Evolutionary conservation across 2,888 invertebrate genomes (phyloP).

Genomic region (Brenthis ino): DNA sequence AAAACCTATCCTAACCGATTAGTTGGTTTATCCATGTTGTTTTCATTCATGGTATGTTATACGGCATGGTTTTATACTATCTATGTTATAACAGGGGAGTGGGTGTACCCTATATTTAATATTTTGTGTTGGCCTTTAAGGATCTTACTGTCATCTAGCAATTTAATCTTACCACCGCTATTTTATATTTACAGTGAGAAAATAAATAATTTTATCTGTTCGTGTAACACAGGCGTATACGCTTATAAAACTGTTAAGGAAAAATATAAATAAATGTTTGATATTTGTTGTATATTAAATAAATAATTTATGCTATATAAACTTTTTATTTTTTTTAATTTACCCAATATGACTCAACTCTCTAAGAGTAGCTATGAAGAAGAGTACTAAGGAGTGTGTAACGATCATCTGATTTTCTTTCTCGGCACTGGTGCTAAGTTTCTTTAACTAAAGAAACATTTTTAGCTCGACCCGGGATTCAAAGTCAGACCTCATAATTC

Average conservation of each 20-base stretch:
- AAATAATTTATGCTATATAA: too few species aligned
- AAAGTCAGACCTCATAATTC: too few species aligned
- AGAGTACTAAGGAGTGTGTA: too few species aligned
- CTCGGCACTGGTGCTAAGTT: too few species aligned
- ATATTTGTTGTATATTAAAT: too few species aligned
- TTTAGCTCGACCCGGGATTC: too few species aligned
- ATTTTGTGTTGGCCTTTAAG: slow-evolving; percentile 77
- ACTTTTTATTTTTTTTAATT: too few species aligned
- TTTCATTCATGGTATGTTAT: slow-evolving; percentile 84
- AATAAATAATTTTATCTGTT: slow-evolving; percentile 6
- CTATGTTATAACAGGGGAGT: slow-evolving; percentile 86
- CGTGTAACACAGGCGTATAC: background rate
- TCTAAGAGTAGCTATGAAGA: too few species aligned
- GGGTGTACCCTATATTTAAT: slow-evolving; percentile 95
- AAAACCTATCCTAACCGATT: slow-evolving; percentile 87
- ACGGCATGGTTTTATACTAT: slow-evolving; percentile 87
- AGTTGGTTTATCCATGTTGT: slow-evolving; percentile 82
- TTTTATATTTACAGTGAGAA: background rate
- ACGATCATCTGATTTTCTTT: too few species aligned
- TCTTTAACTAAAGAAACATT: too few species aligned
- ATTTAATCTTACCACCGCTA: background rate
- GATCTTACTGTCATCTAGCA: background rate
- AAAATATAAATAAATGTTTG: background rate
- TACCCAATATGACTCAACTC: too few species aligned
- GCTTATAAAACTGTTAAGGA: too few species aligned